Conservation (phyloP, 2,888 invertebrate species). For the Cerceris ruficornis region DNA sequence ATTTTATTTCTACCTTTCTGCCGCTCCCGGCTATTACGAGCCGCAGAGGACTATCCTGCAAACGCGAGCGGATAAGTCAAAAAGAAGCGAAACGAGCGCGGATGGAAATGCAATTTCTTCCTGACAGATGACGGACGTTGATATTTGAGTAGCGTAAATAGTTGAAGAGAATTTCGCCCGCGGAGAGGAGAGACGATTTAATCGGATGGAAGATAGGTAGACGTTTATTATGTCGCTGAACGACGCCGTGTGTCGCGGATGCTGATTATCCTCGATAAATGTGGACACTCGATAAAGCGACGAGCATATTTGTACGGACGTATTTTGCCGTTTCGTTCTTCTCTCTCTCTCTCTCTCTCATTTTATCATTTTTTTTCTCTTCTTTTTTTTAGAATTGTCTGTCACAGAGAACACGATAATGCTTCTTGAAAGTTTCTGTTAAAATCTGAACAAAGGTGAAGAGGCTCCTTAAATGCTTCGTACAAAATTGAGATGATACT, state of each 20-base stretch:
- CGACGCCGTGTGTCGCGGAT: slow-evolving; percentile 34
- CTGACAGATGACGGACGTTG: slow-evolving; percentile 46
- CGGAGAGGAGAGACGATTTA: slow-evolving; percentile 39
- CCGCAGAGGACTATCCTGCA: slow-evolving; percentile 34
- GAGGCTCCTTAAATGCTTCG: no score
- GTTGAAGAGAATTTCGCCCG: slow-evolving; percentile 26
- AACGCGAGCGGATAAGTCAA: slow-evolving; percentile 18
- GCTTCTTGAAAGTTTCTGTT: no score
- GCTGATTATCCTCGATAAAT: background rate
- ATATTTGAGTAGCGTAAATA: slow-evolving; percentile 44
- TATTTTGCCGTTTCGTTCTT: slow-evolving; percentile 11
- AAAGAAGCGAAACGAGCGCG: slow-evolving; percentile 21
- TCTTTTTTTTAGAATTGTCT: no score
- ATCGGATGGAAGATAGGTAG: slow-evolving; percentile 29
- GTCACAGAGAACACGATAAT: no score
- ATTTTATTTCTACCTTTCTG: background rate
- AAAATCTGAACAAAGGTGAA: no score
- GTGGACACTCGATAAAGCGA: background rate
- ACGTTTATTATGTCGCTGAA: slow-evolving; percentile 38
- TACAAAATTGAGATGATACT: no score
- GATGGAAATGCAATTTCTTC: slow-evolving; percentile 48
- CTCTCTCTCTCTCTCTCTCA: no score
- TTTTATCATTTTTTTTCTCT: no score
- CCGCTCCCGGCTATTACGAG: slow-evolving; percentile 21
- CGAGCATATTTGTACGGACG: slow-evolving; percentile 2